Evolutionary conservation across 2,113 vertebrate species (phyloP), one percentile per base, ranked within the genome.

Genomic region (Lampris megalopsis): DNA sequence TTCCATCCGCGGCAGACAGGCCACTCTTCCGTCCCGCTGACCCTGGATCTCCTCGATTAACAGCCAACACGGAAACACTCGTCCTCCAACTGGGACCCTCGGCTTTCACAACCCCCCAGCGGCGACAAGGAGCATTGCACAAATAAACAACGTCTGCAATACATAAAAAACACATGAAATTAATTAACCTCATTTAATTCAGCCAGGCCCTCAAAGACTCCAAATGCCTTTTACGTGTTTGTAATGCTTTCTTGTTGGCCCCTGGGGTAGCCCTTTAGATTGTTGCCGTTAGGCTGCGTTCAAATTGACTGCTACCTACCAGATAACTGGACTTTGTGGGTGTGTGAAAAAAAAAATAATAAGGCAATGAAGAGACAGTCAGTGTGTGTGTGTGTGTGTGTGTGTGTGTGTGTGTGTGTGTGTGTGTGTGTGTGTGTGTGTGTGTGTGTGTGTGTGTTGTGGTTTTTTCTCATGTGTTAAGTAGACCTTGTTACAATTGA

Each of bases 141-240:
- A 24, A 24, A 24, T 24, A 24, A 24, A 24, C 24, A 60, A 41
- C 57, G 37, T 1, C 58, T 72, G 45, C 70, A 4, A 62, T 68
- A 81, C 62, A 86, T 24, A 86, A 83, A 63, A 83, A 47, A 60
- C 60, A 52, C 79, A 81, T 81, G 57, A 77, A 84, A 86, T 72
- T 79, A 57, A 84, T 88, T 82, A 77, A 84, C 62, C 67, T 5
- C 58, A 54, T 86, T 81, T 88, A 81, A 84, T 83, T 88, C 71
- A 82, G 70, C 56, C 71, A 61, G 73, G 77, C 71, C 64, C 79
- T 75, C 71, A 83, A 78, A 75, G 71, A 59, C 10, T 80, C 70
- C 71, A 75, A 84, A 86, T 57, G 79, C 73, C 79, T 79, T 86
- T 86, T 48, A 81, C 77, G 72, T 77, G 78, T 48, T 63, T 75